Evolutionary conservation across 2,797 vertebrate genomes (phyloP).

Genomic region (Columba guinea): DNA sequence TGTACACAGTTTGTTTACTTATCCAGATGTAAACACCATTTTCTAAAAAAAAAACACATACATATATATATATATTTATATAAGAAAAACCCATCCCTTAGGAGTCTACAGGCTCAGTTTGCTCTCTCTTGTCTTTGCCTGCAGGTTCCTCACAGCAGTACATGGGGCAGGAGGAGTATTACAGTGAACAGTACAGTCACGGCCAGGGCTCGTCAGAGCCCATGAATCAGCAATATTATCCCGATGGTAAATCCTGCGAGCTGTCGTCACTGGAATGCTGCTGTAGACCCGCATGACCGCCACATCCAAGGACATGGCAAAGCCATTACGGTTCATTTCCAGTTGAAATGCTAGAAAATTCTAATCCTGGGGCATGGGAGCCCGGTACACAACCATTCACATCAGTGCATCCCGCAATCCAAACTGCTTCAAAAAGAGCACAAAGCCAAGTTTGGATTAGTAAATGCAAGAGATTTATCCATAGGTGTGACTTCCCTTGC

Average conservation of each 20-base stretch:
- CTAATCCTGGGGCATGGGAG: neutral
- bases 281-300: neutral
- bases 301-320: neutral
- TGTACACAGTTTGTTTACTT: neutral
- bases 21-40: neutral
- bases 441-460: neutral
- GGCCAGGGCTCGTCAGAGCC: slow-evolving; percentile 89
- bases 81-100: neutral
- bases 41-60: neutral
- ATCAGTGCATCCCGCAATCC: neutral
- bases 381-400: neutral
- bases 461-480: neutral
- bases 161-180: slow-evolving; percentile 94
- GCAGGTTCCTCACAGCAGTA: slow-evolving; percentile 93
- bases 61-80: neutral
- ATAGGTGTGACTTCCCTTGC: neutral
- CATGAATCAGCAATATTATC: slow-evolving; percentile 93
- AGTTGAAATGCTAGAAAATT: neutral
- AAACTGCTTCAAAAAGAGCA: neutral
- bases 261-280: neutral
- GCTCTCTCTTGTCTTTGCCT: slow-evolving; percentile 57
- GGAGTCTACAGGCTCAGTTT: neutral
- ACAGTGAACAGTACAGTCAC: slow-evolving; percentile 92
- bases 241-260: slow-evolving; percentile 86
- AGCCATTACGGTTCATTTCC: neutral